Percentiles rank a stretch among this genome's conserved stretches.
These are phyloP conservation scores for Pantala flavescens DNA, from an alignment of 1,140 invertebrate genomes.

Conservation along the genomic window DNA sequence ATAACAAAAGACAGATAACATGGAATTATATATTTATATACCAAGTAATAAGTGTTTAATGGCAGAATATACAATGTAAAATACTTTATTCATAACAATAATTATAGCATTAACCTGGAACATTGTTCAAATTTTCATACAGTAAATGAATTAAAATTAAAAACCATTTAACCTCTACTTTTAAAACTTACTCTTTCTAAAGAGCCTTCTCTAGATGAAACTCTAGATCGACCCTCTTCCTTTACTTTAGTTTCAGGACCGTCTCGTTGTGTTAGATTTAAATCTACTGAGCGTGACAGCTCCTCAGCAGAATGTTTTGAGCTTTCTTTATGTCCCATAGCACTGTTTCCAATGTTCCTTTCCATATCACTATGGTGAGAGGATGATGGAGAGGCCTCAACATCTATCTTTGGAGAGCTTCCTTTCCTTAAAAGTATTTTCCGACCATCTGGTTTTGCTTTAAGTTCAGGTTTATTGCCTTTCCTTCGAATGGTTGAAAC, in stretches of 20 bases:
- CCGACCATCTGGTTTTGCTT: background rate
- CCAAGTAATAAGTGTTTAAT: too few species aligned
- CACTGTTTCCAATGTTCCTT: background rate
- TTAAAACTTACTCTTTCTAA: background rate
- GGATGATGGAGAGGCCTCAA: background rate
- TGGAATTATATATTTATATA: too few species aligned
- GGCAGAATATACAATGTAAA: too few species aligned
- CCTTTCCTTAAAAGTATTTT: background rate
- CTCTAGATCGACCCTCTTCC: background rate
- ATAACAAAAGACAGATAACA: too few species aligned
- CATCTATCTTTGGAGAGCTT: background rate
- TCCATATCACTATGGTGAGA: background rate
- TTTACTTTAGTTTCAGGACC: background rate
- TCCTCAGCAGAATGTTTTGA: background rate
- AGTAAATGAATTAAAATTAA: background rate
- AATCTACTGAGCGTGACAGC: background rate
- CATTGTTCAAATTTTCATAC: background rate
- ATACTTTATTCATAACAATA: too few species aligned
- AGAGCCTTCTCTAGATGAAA: background rate
- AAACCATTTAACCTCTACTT: background rate
- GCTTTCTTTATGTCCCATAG: background rate
- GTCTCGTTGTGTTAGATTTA: background rate
- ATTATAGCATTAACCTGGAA: too few species aligned
- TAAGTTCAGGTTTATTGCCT: background rate
- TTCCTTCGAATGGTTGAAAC: background rate